Conservation (phyloP, 2,888 invertebrate species). For the Sarcophaga caerulescens region DNA sequence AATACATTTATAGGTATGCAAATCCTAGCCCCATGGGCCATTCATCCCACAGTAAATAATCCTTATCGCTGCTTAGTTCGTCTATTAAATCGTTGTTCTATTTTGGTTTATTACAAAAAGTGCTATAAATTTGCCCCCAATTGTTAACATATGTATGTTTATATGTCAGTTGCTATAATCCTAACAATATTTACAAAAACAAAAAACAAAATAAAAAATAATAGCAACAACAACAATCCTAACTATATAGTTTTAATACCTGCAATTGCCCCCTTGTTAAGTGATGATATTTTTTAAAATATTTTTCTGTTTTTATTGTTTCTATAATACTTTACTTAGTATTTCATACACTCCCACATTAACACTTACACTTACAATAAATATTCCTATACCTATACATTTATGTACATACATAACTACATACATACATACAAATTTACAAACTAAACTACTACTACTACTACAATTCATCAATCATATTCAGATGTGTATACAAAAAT, state of each 20-base stretch:
- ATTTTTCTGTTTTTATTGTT: not conserved
- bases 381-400: not conserved
- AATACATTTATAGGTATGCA: too few species aligned
- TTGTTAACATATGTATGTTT: not conserved
- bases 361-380: too few species aligned
- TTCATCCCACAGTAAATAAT: too few species aligned
- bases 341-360: slow-evolving; percentile 1
- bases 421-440: not conserved
- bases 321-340: slow-evolving; percentile 23
- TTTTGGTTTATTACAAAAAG: too few species aligned
- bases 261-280: slow-evolving; percentile 67
- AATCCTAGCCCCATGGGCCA: too few species aligned
- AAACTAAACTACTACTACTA: not conserved
- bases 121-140: too few species aligned
- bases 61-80: too few species aligned
- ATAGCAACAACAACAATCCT: not conserved
- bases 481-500: too few species aligned
- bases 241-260: slow-evolving; percentile 63
- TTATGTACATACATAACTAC: not conserved
- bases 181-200: slow-evolving; percentile 39
- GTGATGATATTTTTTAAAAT: slow-evolving; percentile 36
- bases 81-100: too few species aligned
- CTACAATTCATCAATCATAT: not conserved
- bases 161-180: not conserved
- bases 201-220: too few species aligned